Evolutionary conservation across 2,888 invertebrate species (phyloP).

Genomic region (Drosophila anomelani): DNA sequence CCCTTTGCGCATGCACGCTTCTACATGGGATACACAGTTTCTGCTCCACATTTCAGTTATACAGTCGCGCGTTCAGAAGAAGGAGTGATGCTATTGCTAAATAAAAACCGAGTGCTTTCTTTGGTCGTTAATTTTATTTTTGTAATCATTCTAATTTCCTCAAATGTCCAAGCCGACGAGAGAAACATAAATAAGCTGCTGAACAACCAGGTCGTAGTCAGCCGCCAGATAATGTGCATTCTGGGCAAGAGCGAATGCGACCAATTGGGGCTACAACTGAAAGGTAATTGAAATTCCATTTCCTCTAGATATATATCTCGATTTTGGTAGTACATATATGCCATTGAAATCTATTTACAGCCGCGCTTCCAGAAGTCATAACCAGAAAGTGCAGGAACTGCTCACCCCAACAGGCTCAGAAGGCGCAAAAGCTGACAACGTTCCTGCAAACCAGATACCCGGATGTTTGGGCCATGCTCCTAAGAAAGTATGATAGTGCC

Average conservation of each 20-base stretch:
- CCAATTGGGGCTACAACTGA: slow-evolving; percentile 87
- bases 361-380: slow-evolving; percentile 86
- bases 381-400: slow-evolving; percentile 86
- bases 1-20: slow-evolving; percentile 56
- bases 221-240: slow-evolving; percentile 86
- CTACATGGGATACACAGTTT: slow-evolving; percentile 58
- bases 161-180: slow-evolving; percentile 73
- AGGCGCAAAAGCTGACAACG: slow-evolving; percentile 85
- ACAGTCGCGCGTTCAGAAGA: slow-evolving; percentile 35
- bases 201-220: slow-evolving; percentile 84
- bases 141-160: slow-evolving; percentile 56
- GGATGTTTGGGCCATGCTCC: slow-evolving; percentile 85
- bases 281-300: slow-evolving; percentile 84
- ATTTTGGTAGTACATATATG: background rate
- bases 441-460: slow-evolving; percentile 86
- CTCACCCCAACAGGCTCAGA: slow-evolving; percentile 85
- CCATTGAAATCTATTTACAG: slow-evolving; percentile 26
- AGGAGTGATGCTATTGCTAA: slow-evolving; percentile 57
- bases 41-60: slow-evolving; percentile 31
- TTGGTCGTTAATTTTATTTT: slow-evolving; percentile 72
- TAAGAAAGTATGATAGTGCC: slow-evolving; percentile 84
- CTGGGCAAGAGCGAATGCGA: slow-evolving; percentile 87
- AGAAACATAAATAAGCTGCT: slow-evolving; percentile 82
- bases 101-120: slow-evolving; percentile 54
- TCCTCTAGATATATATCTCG: background rate